These are phyloP conservation scores for Tor tambroides DNA, from an alignment of 2,113 vertebrate species.

Conservation along the genomic window DNA sequence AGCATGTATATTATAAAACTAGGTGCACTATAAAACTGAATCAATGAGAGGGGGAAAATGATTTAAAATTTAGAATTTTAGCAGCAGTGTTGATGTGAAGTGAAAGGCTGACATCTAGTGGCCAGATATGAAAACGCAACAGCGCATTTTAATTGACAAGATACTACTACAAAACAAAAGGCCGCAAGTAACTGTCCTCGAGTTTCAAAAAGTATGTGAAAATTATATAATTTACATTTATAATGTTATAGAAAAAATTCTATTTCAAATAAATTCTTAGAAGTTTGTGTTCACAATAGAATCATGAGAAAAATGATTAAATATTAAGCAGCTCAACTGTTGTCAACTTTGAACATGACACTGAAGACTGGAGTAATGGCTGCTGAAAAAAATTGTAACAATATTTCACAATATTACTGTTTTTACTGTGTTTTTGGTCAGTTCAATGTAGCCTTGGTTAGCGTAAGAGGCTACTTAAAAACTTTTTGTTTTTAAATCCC, in stretches of 20 bases:
- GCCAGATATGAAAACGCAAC: not conserved
- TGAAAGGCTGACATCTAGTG: constrained; percentile 25
- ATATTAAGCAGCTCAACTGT: not conserved
- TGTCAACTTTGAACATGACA: too few species aligned
- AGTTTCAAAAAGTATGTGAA: not conserved
- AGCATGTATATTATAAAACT: not conserved
- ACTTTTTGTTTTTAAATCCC: too few species aligned
- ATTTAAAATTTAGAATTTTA: not conserved
- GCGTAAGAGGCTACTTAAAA: too few species aligned
- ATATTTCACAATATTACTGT: not conserved
- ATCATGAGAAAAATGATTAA: not conserved
- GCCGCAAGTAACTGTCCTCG: not conserved
- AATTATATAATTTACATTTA: not conserved
- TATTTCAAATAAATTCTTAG: not conserved
- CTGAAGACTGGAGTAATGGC: too few species aligned
- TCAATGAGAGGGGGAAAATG: not conserved
- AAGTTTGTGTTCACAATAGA: not conserved
- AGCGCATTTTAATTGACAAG: not conserved
- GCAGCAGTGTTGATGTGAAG: not conserved
- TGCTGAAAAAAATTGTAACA: too few species aligned
- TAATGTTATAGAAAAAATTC: not conserved
- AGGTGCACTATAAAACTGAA: not conserved
- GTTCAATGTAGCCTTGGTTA: not conserved
- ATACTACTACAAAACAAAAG: not conserved
- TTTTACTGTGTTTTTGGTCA: not conserved